Evolutionary conservation across 2,888 invertebrate species (phyloP).

Genomic region (Pristionchus fissidentatus): DNA sequence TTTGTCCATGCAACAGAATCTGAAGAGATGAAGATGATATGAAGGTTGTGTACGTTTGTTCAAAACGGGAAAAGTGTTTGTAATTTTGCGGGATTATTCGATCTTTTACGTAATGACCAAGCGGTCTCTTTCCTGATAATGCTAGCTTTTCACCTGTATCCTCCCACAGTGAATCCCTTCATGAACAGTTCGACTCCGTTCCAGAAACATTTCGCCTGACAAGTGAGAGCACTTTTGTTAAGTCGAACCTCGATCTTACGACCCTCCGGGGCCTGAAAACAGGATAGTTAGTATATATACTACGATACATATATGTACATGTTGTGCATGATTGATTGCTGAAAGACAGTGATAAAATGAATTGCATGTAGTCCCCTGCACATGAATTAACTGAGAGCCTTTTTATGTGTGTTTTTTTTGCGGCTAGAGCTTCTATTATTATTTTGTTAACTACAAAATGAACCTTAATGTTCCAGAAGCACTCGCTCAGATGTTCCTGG

Average conservation of each 20-base stretch:
- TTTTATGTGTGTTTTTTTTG: no score
- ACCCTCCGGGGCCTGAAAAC: background rate
- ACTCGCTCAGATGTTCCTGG: background rate
- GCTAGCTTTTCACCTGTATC: background rate
- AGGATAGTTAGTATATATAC: background rate
- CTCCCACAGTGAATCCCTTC: background rate
- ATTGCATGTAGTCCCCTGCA: no score
- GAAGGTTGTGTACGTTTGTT: background rate
- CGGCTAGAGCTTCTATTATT: no score
- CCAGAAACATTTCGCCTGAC: background rate
- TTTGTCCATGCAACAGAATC: background rate
- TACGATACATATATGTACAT: no score
- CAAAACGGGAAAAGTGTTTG: no score
- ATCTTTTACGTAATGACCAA: no score
- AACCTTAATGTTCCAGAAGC: constrained; percentile 25
- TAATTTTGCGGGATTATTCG: no score
- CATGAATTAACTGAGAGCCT: no score
- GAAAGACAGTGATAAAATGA: no score
- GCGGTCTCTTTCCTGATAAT: background rate
- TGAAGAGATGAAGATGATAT: background rate
- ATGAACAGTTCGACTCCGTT: background rate
- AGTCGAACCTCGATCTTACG: constrained; percentile 8
- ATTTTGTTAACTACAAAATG: background rate
- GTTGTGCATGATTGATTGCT: no score
- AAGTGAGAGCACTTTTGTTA: background rate